Conservation (phyloP, 2,888 invertebrate genomes). For the Apeira syringaria region DNA sequence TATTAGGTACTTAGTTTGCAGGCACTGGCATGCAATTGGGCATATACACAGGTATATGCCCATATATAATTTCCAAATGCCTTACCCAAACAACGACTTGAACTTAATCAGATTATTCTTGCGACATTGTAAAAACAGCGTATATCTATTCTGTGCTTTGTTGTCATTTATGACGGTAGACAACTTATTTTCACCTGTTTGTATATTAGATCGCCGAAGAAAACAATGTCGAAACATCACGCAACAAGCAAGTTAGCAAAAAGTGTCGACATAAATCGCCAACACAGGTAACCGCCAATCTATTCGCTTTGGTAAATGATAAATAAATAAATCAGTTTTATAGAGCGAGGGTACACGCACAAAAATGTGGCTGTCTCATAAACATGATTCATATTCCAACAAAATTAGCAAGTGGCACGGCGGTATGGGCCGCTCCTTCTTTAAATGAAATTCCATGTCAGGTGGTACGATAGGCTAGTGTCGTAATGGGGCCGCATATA, state of each 20-base stretch:
- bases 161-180: no score
- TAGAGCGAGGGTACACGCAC: slow-evolving; percentile 50
- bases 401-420: slow-evolving; percentile 68
- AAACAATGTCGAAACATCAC: neutral
- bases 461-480: slow-evolving; percentile 56
- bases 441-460: slow-evolving; percentile 79
- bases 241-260: slow-evolving; percentile 9
- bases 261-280: slow-evolving; percentile 24
- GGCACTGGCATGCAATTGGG: no score
- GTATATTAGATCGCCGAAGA: no score
- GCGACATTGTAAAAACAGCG: no score
- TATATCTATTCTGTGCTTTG: no score
- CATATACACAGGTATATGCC: no score
- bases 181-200: no score
- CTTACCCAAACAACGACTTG: no score
- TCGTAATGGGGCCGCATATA: slow-evolving; percentile 62
- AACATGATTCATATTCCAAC: slow-evolving; percentile 65
- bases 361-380: slow-evolving; percentile 68
- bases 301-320: slow-evolving; percentile 37
- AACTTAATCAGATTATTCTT: no score
- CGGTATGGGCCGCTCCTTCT: slow-evolving; percentile 58
- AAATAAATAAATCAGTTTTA: slow-evolving; percentile 55
- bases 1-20: no score
- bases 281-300: slow-evolving; percentile 23
- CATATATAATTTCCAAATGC: no score